Percentiles rank a stretch among this genome's conserved stretches.
phyloP scores from a whole-genome alignment of 2,797 vertebrate genomes.

The Momotus momota region DNA sequence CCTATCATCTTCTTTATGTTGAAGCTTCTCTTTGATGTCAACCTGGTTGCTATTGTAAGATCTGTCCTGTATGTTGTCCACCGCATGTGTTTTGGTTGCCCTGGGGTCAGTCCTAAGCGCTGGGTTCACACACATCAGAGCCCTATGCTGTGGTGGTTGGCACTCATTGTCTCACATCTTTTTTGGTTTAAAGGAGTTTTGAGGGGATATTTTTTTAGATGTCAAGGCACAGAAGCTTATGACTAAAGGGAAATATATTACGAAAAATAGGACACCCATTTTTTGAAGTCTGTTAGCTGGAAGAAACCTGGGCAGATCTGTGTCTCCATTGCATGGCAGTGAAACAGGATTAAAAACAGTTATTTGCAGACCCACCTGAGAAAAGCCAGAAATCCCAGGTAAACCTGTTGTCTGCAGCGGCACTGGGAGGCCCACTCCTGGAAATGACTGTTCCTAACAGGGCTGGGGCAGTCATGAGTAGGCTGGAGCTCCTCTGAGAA shows the following conservation, averaged over 20 bases:
- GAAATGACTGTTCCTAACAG: not conserved
- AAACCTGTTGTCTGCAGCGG: not conserved
- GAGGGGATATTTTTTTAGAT: not conserved
- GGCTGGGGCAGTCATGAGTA: not conserved
- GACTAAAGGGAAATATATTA: not conserved
- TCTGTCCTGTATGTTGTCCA: not conserved
- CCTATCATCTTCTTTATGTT: not conserved
- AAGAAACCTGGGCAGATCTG: not conserved
- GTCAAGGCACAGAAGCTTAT: not conserved
- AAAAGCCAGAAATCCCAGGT: not conserved
- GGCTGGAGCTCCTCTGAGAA: not conserved
- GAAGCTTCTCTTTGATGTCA: not conserved
- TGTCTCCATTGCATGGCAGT: not conserved
- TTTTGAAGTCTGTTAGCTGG: not conserved
- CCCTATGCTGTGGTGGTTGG: accelerated
- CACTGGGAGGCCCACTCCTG: not conserved
- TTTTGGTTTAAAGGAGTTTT: not conserved
- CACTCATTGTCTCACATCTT: not conserved
- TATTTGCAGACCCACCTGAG: not conserved
- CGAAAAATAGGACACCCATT: not conserved
- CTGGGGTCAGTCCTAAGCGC: not conserved
- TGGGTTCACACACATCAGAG: not conserved
- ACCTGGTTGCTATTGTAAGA: accelerated
- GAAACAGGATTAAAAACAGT: not conserved
- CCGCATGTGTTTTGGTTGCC: not conserved